Conservation (phyloP, 2,888 invertebrate genomes). For the Achlya flavicornis region DNA sequence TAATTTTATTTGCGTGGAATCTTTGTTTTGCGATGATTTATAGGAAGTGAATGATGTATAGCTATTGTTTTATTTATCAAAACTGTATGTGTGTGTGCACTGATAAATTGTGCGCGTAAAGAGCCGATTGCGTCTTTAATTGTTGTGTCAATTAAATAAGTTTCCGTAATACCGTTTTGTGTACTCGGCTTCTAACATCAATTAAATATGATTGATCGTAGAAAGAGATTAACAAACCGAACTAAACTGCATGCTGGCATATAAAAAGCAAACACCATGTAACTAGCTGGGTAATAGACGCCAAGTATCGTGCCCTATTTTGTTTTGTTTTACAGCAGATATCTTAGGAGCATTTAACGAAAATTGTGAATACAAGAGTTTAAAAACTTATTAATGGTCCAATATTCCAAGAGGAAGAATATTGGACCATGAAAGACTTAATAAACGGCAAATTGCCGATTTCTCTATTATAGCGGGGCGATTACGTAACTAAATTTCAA, state of each 20-base stretch:
- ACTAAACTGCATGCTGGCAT: too few species aligned
- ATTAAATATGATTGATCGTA: neutral
- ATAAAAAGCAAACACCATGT: neutral
- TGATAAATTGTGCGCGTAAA: slow-evolving; percentile 8
- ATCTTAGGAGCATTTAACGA: too few species aligned
- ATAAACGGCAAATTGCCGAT: too few species aligned
- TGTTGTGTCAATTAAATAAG: slow-evolving; percentile 11
- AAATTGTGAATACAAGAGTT: too few species aligned
- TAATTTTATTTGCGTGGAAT: slow-evolving; percentile 28
- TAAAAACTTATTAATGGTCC: too few species aligned
- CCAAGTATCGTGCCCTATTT: too few species aligned
- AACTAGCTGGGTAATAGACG: neutral
- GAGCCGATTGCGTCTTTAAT: slow-evolving; percentile 9
- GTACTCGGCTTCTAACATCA: neutral
- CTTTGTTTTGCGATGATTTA: slow-evolving; percentile 27
- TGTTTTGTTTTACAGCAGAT: too few species aligned
- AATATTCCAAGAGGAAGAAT: too few species aligned
- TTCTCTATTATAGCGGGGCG: too few species aligned
- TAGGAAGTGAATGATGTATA: slow-evolving; percentile 29
- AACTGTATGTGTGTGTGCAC: slow-evolving; percentile 10
- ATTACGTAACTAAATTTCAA: too few species aligned
- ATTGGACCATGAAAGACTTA: too few species aligned
- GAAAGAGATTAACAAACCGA: neutral
- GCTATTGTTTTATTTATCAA: slow-evolving; percentile 15
- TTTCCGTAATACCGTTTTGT: slow-evolving; percentile 11